phyloP scores from a whole-genome alignment of 1,140 invertebrate species.

The Arctopsyche grandis region DNA sequence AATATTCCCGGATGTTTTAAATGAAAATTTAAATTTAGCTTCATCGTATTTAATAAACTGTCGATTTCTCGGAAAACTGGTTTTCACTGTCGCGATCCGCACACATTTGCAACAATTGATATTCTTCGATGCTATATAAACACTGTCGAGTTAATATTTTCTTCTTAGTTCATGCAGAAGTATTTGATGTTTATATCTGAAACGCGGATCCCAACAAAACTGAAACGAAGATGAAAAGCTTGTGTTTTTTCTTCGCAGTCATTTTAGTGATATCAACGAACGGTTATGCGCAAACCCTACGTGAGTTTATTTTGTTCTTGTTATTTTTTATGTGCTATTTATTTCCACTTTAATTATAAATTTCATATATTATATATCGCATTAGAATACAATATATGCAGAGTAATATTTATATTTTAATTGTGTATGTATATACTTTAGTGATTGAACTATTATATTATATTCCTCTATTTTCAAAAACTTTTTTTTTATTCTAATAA shows the following conservation, averaged over 20 bases:
- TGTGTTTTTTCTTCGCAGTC: not conserved
- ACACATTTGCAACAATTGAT: not conserved
- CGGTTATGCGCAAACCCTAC: constrained; percentile 9
- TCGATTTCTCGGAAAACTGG: not conserved
- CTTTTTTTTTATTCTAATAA: no score
- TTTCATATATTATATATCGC: not conserved
- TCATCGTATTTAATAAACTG: not conserved
- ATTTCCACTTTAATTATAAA: not conserved
- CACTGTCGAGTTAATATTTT: not conserved
- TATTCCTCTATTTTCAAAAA: not conserved
- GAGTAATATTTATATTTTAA: no score
- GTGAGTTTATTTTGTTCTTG: constrained; percentile 15
- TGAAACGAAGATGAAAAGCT: not conserved
- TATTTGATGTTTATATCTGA: not conserved
- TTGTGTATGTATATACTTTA: no score
- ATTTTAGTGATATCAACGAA: not conserved
- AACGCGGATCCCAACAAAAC: not conserved
- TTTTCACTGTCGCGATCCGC: not conserved
- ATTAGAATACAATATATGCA: not conserved
- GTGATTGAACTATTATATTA: no score
- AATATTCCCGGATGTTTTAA: not conserved
- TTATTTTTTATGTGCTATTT: not conserved
- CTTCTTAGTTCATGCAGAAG: not conserved
- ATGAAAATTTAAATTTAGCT: not conserved
- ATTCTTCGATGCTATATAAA: constrained; percentile 35